These are phyloP conservation scores for Temnothorax ravouxi DNA, from an alignment of 2,888 invertebrate genomes.

Conservation along the genomic window DNA sequence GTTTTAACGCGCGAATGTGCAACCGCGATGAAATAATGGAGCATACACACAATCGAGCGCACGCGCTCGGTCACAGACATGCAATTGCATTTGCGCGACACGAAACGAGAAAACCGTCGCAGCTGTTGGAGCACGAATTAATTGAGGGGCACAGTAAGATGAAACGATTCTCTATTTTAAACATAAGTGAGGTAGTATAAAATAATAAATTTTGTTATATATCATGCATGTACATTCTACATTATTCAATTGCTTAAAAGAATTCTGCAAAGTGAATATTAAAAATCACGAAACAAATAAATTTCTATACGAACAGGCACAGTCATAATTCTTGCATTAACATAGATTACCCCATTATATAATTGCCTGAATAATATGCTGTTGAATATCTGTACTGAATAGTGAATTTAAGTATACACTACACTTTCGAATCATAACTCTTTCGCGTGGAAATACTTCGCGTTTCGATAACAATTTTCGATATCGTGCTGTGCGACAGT, in stretches of 20 bases:
- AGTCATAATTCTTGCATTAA: not conserved
- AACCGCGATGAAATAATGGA: slow-evolving; percentile 73
- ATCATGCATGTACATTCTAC: not conserved
- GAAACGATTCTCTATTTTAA: slow-evolving; percentile 17
- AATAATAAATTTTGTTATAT: slow-evolving; percentile 2
- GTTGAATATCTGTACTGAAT: not conserved
- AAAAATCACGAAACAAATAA: not conserved
- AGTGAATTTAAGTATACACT: not conserved
- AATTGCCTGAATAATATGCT: not conserved
- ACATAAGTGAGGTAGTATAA: not conserved
- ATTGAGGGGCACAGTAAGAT: slow-evolving; percentile 27
- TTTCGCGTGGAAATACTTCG: slow-evolving; percentile 15
- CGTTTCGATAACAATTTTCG: slow-evolving; percentile 22
- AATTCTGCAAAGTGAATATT: not conserved
- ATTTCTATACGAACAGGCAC: not conserved
- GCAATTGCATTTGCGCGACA: slow-evolving; percentile 59
- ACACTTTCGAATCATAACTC: slow-evolving; percentile 2
- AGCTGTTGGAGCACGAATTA: slow-evolving; percentile 33
- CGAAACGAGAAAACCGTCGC: slow-evolving; percentile 55
- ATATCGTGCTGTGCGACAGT: not conserved
- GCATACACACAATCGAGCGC: slow-evolving; percentile 63
- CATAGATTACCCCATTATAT: slow-evolving; percentile 14
- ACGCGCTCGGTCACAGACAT: slow-evolving; percentile 65
- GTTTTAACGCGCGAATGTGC: slow-evolving; percentile 70
- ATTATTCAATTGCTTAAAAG: not conserved